Percentiles rank a stretch among this genome's conserved stretches.
Evolutionary conservation across 2,797 vertebrate genomes (phyloP).

Genomic region (Momotus momota): DNA sequence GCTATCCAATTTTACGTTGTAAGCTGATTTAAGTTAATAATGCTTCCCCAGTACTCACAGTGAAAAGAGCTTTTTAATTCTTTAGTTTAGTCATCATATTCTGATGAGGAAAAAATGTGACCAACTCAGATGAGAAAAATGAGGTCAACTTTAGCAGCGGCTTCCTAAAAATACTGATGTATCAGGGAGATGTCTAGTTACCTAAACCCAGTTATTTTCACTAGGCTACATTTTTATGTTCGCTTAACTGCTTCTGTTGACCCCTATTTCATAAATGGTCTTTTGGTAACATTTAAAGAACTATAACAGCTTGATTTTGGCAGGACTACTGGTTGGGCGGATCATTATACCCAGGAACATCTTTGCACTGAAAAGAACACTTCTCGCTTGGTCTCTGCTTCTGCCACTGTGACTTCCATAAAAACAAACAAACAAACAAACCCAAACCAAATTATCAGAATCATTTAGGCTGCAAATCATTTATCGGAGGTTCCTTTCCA

Average conservation of each 20-base stretch:
- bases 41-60: neutral
- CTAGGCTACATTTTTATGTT: neutral
- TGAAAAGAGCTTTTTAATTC: neutral
- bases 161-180: neutral
- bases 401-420: neutral
- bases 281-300: neutral
- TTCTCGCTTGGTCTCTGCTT: neutral
- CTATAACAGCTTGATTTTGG: neutral
- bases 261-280: neutral
- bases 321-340: fast-evolving
- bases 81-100: neutral
- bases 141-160: neutral
- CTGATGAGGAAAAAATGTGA: neutral
- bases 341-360: neutral
- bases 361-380: neutral
- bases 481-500: neutral
- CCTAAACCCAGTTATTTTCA: neutral
- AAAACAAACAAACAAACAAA: neutral
- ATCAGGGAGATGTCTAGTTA: neutral
- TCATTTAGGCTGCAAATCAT: neutral
- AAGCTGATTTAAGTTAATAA: neutral
- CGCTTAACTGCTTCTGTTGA: neutral
- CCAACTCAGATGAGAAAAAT: neutral
- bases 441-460: neutral
- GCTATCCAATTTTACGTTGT: fast-evolving